phyloP scores from a whole-genome alignment of 2,113 vertebrate species.

The Coreoperca whiteheadi region DNA sequence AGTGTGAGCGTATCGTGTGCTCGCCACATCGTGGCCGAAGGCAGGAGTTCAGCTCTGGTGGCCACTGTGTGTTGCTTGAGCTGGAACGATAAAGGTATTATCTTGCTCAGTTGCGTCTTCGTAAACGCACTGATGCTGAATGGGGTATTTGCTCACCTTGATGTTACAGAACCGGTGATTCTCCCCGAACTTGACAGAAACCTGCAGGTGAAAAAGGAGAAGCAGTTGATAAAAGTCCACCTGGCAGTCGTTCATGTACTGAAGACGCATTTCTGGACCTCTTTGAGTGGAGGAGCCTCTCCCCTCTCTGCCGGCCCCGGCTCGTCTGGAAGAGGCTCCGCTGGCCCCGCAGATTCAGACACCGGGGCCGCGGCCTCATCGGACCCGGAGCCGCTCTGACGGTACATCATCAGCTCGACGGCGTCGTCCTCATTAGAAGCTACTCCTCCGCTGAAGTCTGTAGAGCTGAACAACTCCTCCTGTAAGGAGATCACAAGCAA shows the following conservation, averaged over 20 bases:
- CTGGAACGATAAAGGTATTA: no score
- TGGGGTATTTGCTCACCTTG: conserved; percentile 81
- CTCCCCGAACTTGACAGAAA: conserved; percentile 62
- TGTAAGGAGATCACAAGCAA: conserved; percentile 29
- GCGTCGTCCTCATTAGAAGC: conserved; percentile 70
- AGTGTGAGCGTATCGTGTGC: no score
- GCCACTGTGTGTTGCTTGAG: no score
- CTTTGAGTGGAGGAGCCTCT: conserved; percentile 49
- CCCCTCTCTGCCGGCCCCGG: conserved; percentile 63
- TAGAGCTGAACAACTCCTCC: conserved; percentile 71
- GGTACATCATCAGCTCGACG: conserved; percentile 84
- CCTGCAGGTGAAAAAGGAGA: conserved; percentile 68
- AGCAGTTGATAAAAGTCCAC: neutral
- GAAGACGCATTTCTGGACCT: conserved; percentile 57
- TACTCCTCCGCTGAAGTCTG: conserved; percentile 37
- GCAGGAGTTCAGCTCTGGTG: no score
- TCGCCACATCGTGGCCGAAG: no score
- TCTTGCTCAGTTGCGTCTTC: no score
- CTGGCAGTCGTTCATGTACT: neutral
- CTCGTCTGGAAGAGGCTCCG: neutral
- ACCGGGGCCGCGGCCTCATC: neutral
- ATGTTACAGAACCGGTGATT: conserved; percentile 85
- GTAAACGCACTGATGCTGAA: neutral
- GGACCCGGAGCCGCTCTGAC: neutral
- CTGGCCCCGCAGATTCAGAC: rapidly evolving